These are phyloP conservation scores for Loriculus beryllinus DNA, from an alignment of 2,797 vertebrate genomes.

Conservation along the genomic window DNA sequence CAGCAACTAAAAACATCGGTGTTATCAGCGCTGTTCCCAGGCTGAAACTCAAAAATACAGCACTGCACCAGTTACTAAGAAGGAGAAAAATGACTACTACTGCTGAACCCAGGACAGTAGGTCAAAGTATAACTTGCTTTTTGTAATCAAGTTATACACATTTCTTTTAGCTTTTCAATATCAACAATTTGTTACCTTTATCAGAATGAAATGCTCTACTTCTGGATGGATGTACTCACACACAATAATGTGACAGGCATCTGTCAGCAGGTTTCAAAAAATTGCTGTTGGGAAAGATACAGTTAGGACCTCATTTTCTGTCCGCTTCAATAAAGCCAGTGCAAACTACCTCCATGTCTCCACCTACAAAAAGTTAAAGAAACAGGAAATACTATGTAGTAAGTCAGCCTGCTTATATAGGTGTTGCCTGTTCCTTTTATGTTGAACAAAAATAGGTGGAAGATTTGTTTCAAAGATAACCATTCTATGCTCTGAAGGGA, in stretches of 20 bases:
- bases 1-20: too few relatives aligned
- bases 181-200: background rate
- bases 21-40: too few relatives aligned
- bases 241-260: background rate
- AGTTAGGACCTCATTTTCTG: background rate
- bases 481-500: background rate
- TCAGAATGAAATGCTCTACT: background rate
- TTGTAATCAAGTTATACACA: background rate
- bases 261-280: background rate
- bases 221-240: background rate
- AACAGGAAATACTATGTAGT: background rate
- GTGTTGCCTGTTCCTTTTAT: background rate
- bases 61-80: too few relatives aligned
- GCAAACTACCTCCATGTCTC: background rate
- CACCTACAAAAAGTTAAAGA: background rate
- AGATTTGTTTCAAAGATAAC: background rate
- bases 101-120: too few relatives aligned
- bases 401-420: background rate
- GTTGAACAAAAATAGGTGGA: background rate
- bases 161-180: background rate
- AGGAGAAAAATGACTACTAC: too few relatives aligned
- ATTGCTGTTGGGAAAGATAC: background rate
- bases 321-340: background rate
- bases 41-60: too few relatives aligned
- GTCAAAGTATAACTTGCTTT: background rate